Conservation (phyloP, 2,113 vertebrate genomes). For the Dunckerocampus dactyliophorus region DNA sequence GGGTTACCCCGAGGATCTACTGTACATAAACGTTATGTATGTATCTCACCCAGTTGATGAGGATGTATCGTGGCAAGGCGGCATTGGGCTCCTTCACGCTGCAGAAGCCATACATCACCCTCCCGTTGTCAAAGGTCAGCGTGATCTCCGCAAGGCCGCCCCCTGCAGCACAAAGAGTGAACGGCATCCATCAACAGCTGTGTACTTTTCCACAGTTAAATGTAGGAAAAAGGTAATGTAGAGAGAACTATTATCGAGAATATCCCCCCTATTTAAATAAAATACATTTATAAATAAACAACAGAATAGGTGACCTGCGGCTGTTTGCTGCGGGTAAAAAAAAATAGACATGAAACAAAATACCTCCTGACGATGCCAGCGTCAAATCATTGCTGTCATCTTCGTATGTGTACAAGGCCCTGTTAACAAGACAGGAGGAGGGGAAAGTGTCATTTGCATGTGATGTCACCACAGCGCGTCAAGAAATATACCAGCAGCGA, state of each 20-base stretch:
- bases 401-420: constrained; percentile 95
- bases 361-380: constrained; percentile 88
- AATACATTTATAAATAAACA: too few species aligned
- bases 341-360: not conserved
- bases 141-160: constrained; percentile 90
- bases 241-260: too few species aligned
- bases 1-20: too few species aligned
- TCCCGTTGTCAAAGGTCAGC: constrained; percentile 84
- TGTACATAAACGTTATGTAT: not conserved
- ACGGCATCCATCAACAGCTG: not conserved
- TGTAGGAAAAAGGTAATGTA: too few species aligned
- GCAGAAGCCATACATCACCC: constrained; percentile 99
- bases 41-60: constrained; percentile 97
- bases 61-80: constrained; percentile 90
- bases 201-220: too few species aligned
- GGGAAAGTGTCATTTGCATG: too few species aligned
- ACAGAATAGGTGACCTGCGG: too few species aligned
- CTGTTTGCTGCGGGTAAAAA: too few species aligned
- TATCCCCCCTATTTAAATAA: too few species aligned
- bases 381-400: constrained; percentile 87
- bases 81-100: constrained; percentile 89
- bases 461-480: too few species aligned
- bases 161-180: constrained; percentile 55
- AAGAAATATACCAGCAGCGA: too few species aligned
- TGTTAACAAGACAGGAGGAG: constrained; percentile 44